Conservation (phyloP, 2,113 vertebrate species). For the western clawed frog (Xenopus tropicalis) region DNA sequence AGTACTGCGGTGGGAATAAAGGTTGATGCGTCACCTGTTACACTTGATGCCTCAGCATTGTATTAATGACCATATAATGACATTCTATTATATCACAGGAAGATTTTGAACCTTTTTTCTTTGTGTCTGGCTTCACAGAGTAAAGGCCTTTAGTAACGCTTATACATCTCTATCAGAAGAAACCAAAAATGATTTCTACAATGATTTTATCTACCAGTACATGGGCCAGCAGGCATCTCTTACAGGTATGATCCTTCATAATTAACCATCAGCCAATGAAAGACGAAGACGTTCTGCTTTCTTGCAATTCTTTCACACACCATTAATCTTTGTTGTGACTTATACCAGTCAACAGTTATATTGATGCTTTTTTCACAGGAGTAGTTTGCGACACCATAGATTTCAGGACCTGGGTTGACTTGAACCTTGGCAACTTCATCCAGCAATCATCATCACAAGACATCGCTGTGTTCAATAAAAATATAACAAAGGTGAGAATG, state of each 20-base stretch:
- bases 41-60: too few species aligned
- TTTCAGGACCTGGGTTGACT: slow-evolving; percentile 5
- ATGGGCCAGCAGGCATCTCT: slow-evolving; percentile 27
- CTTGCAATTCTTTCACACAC: background rate
- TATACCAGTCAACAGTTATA: background rate
- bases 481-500: slow-evolving; percentile 37
- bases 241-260: slow-evolving; percentile 8
- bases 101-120: background rate
- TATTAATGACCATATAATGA: too few species aligned
- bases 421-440: slow-evolving; percentile 37
- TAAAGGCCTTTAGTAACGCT: slow-evolving; percentile 22
- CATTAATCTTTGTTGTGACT: background rate
- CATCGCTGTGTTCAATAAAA: slow-evolving; percentile 4
- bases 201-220: slow-evolving; percentile 37
- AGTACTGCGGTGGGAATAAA: too few species aligned
- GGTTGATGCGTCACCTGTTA: too few species aligned
- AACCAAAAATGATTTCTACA: slow-evolving; percentile 26
- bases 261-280: background rate
- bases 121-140: background rate
- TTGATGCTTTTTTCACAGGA: slow-evolving; percentile 15
- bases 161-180: slow-evolving; percentile 23
- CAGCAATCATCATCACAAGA: slow-evolving; percentile 14
- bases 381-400: slow-evolving; percentile 25
- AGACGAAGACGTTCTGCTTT: background rate
- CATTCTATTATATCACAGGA: too few species aligned